phyloP scores from a whole-genome alignment of 2,888 invertebrate species.

The Acrocyrtus sp. region DNA sequence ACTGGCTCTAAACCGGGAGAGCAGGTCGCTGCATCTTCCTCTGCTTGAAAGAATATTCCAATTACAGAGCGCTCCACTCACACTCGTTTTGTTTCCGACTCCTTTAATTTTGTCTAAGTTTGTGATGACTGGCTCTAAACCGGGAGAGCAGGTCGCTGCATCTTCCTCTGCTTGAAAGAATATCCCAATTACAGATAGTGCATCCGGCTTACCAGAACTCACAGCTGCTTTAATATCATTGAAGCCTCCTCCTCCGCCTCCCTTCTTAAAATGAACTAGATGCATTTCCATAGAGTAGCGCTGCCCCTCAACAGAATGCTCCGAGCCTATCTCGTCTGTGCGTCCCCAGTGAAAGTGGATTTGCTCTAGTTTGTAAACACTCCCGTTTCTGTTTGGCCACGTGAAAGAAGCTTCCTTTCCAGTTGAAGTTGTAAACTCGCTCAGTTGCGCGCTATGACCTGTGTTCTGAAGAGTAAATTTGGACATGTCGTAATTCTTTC shows the following conservation, averaged over 20 bases:
- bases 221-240: not conserved
- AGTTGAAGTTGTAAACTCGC: not conserved
- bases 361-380: slow-evolving; percentile 7
- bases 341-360: slow-evolving; percentile 32
- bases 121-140: not conserved
- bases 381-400: too few species aligned
- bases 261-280: slow-evolving; percentile 6
- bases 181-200: slow-evolving; percentile 7
- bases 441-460: not conserved
- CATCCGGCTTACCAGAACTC: not conserved
- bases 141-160: not conserved
- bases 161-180: not conserved
- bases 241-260: not conserved
- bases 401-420: not conserved
- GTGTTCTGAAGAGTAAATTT: not conserved
- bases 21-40: not conserved
- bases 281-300: slow-evolving; percentile 26
- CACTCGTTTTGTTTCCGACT: not conserved
- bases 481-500: not conserved
- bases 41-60: slow-evolving; percentile 2
- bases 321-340: slow-evolving; percentile 13
- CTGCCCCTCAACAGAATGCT: slow-evolving; percentile 15
- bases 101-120: not conserved
- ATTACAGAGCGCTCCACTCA: slow-evolving; percentile 3
- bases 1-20: not conserved